Conservation (phyloP, 2,113 vertebrate genomes). For the Polyodon spathula region DNA sequence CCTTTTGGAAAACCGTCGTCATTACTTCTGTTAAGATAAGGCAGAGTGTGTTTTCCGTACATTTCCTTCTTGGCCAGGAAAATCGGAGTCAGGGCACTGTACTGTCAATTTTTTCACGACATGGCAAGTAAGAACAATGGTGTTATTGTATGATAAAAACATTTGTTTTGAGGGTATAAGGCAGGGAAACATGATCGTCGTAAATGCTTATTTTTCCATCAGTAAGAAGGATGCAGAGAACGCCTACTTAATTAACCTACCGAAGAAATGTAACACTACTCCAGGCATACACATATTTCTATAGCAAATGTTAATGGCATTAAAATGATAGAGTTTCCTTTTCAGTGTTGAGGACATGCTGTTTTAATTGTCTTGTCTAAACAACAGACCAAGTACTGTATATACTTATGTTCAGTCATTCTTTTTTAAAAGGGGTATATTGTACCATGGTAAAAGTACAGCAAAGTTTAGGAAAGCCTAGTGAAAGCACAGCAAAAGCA, state of each 20-base stretch:
- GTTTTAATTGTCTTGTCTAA: constrained; percentile 22
- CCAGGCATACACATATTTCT: constrained; percentile 17
- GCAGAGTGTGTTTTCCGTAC: neutral
- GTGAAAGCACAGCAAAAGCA: too few species aligned
- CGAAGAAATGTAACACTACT: constrained; percentile 38
- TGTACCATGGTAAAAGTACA: too few species aligned
- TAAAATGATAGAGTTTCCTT: constrained; percentile 33
- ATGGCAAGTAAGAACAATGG: constrained; percentile 26
- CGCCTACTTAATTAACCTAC: constrained; percentile 27
- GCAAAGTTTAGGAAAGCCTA: too few species aligned
- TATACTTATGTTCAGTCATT: too few species aligned
- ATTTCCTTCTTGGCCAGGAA: constrained; percentile 9
- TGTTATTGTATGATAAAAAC: constrained; percentile 33
- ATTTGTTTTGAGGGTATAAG: constrained; percentile 24
- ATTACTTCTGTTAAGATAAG: constrained; percentile 5
- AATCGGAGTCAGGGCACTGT: constrained; percentile 8
- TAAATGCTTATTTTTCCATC: constrained; percentile 30
- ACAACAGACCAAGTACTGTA: constrained; percentile 8
- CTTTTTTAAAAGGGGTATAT: too few species aligned
- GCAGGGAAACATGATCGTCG: constrained; percentile 36
- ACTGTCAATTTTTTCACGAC: constrained; percentile 25
- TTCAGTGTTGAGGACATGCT: constrained; percentile 25
- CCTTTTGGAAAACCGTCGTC: too few species aligned
- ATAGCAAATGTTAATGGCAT: constrained; percentile 29
- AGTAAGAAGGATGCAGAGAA: constrained; percentile 20